A percentile compares a stretch with the other conserved stretches of the same genome.
These are phyloP conservation scores for Ophion costatus DNA, from an alignment of 2,888 invertebrate genomes.

Conservation along the genomic window DNA sequence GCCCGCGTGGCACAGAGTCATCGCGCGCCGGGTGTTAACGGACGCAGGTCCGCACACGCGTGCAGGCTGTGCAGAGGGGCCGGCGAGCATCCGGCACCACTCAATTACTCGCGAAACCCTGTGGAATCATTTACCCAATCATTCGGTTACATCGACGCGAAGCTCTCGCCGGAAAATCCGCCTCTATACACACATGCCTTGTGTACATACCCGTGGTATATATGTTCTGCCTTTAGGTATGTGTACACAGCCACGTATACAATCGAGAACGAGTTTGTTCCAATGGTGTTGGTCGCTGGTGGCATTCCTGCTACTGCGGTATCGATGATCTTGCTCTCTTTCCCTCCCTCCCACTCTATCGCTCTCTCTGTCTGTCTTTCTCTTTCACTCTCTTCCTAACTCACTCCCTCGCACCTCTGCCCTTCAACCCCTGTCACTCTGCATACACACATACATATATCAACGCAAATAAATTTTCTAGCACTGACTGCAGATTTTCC, in stretches of 20 bases:
- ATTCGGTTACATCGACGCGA: constrained; percentile 83
- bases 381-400: background rate
- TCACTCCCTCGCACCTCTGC: background rate
- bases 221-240: background rate
- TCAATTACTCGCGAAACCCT: constrained; percentile 83
- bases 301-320: constrained; percentile 10
- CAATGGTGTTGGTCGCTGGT: constrained; percentile 17
- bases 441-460: constrained; percentile 2
- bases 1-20: constrained; percentile 28
- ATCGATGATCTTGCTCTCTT: constrained; percentile 33
- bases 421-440: constrained; percentile 35
- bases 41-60: background rate
- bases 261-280: constrained; percentile 22
- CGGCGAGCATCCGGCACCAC: constrained; percentile 76
- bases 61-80: constrained; percentile 12
- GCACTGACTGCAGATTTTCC: constrained; percentile 52
- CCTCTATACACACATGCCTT: constrained; percentile 15
- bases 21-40: constrained; percentile 29
- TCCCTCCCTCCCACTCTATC: background rate
- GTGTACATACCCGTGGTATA: constrained; percentile 4
- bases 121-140: constrained; percentile 84
- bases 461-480: constrained; percentile 35
- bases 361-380: too few relatives aligned
- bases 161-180: constrained; percentile 60
- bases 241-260: constrained; percentile 3